Conservation (phyloP, 2,888 invertebrate species). For the Apamea epomidion region DNA sequence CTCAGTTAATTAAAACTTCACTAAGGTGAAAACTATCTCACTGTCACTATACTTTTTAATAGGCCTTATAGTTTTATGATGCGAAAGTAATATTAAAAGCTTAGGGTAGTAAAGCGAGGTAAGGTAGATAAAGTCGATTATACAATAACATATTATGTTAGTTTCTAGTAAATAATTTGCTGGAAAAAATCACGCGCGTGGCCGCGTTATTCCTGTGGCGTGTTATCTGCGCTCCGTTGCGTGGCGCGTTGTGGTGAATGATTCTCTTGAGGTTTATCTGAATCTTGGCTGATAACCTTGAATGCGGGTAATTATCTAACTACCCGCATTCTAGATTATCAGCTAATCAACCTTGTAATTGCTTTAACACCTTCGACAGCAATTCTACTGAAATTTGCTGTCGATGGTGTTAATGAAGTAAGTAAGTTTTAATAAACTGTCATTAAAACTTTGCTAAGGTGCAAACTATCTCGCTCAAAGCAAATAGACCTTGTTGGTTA, state of each 20-base stretch:
- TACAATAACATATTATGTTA: not conserved
- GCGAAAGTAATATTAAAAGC: not conserved
- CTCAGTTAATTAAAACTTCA: not conserved
- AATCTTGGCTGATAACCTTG: too few species aligned
- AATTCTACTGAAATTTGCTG: too few species aligned
- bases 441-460: not conserved
- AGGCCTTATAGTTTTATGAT: not conserved
- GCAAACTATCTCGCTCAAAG: not conserved
- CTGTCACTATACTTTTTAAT: not conserved
- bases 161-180: not conserved
- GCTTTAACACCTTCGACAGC: not conserved
- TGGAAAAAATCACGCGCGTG: too few species aligned
- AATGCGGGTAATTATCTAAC: too few species aligned
- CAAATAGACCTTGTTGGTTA: not conserved
- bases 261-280: not conserved
- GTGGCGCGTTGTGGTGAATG: too few species aligned
- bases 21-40: not conserved
- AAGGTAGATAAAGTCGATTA: not conserved
- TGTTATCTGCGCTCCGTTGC: too few species aligned
- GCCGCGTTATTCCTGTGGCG: too few species aligned
- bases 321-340: not conserved
- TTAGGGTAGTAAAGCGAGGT: not conserved
- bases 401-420: too few species aligned
- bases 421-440: too few species aligned
- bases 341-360: not conserved